Percentiles rank a stretch among this genome's conserved stretches.
These are phyloP conservation scores for Platysternon megacephalum DNA, from an alignment of 2,113 vertebrate species.

Conservation along the genomic window DNA sequence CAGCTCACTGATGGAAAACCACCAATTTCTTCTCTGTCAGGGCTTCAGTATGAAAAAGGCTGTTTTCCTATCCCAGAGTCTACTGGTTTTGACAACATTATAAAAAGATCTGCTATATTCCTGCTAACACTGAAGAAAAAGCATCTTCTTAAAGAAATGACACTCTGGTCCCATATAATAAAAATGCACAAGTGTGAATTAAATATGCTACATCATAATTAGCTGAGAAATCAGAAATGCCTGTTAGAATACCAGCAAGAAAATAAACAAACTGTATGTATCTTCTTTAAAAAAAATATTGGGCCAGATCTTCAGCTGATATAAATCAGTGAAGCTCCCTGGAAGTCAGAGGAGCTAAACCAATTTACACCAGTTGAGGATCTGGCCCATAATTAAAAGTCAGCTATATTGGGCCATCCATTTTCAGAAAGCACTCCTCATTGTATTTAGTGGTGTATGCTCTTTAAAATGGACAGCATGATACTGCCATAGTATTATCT, in stretches of 20 bases:
- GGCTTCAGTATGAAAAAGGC: constrained; percentile 6
- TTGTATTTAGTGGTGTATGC: background rate
- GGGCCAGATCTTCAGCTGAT: background rate
- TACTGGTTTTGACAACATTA: constrained; percentile 26
- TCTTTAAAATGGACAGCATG: background rate
- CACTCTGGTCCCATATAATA: background rate
- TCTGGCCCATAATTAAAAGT: background rate
- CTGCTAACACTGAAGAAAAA: constrained; percentile 11
- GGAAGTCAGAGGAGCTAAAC: background rate
- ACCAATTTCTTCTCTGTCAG: constrained; percentile 27
- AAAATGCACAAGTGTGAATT: background rate
- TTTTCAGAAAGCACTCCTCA: background rate
- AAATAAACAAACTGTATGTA: constrained; percentile 36
- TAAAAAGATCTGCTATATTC: constrained; percentile 4
- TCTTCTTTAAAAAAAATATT: constrained; percentile 15
- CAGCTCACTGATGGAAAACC: constrained; percentile 56
- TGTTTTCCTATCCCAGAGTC: background rate
- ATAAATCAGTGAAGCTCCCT: background rate
- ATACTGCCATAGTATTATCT: background rate
- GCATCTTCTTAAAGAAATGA: background rate
- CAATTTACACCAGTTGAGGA: background rate
- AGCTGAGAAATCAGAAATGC: constrained; percentile 35
- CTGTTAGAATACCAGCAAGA: constrained; percentile 1
- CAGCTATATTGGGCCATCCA: background rate
- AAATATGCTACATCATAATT: background rate